Base-by-base conservation (phyloP, 2,113 vertebrate species). In the Pseudopipra pipra region DNA sequence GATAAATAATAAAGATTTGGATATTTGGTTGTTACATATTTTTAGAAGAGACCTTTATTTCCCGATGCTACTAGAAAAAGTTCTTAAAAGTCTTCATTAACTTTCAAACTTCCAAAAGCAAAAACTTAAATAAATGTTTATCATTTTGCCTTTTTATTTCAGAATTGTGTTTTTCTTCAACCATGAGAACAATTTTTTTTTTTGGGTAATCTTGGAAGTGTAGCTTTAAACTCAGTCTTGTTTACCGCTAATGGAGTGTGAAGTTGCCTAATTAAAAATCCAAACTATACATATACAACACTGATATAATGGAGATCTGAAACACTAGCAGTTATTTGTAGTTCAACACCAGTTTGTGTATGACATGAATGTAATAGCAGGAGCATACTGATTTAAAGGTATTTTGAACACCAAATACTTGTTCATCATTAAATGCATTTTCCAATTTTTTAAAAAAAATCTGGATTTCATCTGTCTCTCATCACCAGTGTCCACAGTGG, bases 401-500 rank as follows among this genome's bases (percentile, higher is more conserved):
- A 43, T 96, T 93, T 94, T 89, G 54, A 81, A 67, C 62, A 85
- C 52, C 35, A 39, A 88, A 21, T 82, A 46, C 46, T 86, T 90
- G 46, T 62, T 90, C 77, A 72, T 87, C 51, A 76, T 88, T 93
- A 95, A 95, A 95, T 61, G 51, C n/a, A 78, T 90, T 95, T 89
- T 81, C 23, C 18, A 41, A 21, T 31, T 55, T 71, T 70, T 61
- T 9, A 11, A 19, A 37, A 35, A 41, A 70, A 31, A 51, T 51
- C 51, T 52, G 51, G 51, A 52, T 96, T 95, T 88, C 31, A 35
- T 72, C 92, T 56, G 20, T 86, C 27, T 76, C 61, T 54, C 63
- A 76, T 68, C 85, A 89, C 65, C 91, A 51, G 66, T 76, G 73
- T 44, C 80, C 62, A 52, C 56, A 73, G 62, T 93, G 81, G 37